These are phyloP conservation scores for Empidonax alnorum DNA, from an alignment of 2,113 vertebrate species.

Conservation along the genomic window DNA sequence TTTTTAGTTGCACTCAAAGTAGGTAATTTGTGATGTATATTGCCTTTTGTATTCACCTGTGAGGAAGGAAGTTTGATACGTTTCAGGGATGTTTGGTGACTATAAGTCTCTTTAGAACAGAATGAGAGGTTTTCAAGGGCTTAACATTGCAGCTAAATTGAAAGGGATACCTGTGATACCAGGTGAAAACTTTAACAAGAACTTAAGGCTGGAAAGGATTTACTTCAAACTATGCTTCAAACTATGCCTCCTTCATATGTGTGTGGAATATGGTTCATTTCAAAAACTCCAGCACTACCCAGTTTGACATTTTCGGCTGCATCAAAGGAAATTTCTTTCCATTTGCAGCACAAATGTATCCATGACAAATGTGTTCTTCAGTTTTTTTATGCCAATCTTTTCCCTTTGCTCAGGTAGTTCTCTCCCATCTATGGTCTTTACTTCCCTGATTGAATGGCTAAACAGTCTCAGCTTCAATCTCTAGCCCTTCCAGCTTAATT, in stretches of 20 bases:
- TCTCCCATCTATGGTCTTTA: neutral
- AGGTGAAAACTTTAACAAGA: neutral
- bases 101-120: neutral
- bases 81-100: neutral
- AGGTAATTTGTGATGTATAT: neutral
- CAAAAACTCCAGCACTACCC: neutral
- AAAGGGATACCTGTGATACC: neutral
- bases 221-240: neutral
- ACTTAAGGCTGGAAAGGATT: neutral
- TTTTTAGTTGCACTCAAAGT: neutral
- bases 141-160: neutral
- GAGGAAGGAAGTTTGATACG: neutral
- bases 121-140: neutral
- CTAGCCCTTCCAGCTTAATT: neutral
- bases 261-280: neutral
- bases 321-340: neutral
- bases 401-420: neutral
- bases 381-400: neutral
- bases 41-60: neutral
- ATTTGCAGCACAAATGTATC: neutral
- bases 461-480: neutral
- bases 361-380: neutral
- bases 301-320: neutral
- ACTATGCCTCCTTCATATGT: neutral
- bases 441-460: neutral